Percentiles rank a stretch among this genome's conserved stretches.
phyloP scores from a whole-genome alignment of 2,113 vertebrate genomes.

The Serinus canaria region DNA sequence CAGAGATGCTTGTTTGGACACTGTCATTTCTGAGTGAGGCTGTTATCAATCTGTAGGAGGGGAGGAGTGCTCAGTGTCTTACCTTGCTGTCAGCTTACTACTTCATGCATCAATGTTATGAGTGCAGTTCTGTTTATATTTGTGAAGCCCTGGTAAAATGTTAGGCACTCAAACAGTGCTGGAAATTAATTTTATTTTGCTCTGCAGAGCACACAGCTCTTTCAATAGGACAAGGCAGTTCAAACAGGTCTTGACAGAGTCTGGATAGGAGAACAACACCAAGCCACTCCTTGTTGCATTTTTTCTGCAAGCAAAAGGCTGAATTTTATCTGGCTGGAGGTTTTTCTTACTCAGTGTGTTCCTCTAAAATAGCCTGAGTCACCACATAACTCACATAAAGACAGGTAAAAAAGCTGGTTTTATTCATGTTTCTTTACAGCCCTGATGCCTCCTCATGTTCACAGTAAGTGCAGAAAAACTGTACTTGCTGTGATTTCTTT shows the following conservation, averaged over 20 bases:
- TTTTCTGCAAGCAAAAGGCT: background rate
- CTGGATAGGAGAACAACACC: background rate
- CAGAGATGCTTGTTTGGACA: background rate
- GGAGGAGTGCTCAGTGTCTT: background rate
- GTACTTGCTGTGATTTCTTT: background rate
- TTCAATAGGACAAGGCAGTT: background rate
- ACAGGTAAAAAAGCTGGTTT: background rate
- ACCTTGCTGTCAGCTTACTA: background rate
- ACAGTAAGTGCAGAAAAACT: background rate
- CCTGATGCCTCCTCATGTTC: background rate
- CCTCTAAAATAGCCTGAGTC: background rate
- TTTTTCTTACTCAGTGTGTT: background rate
- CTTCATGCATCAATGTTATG: background rate
- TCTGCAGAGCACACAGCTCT: background rate
- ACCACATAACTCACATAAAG: background rate
- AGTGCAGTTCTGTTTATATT: background rate
- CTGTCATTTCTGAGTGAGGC: background rate
- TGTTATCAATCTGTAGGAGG: background rate
- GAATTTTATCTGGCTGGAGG: background rate
- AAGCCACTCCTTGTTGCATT: background rate
- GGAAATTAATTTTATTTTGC: slow-evolving; percentile 1
- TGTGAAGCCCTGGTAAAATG: background rate
- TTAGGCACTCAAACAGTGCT: background rate
- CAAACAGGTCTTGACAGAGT: background rate
- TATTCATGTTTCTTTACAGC: background rate